Conservation (phyloP, 2,113 vertebrate species). For the Empidonax traillii region DNA sequence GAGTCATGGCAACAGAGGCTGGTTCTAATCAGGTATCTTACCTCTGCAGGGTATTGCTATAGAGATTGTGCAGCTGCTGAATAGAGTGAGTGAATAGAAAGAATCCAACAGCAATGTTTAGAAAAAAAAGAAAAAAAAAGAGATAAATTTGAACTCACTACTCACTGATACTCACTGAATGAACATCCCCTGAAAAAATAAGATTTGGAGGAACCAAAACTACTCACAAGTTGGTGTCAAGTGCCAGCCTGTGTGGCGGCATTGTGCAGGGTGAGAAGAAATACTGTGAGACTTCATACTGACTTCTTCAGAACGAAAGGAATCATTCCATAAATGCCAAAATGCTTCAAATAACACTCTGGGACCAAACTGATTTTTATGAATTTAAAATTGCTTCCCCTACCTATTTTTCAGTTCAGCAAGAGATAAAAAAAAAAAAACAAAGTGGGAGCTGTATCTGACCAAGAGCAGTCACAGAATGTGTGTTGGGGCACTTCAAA, state of each 20-base stretch:
- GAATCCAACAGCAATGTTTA: not conserved
- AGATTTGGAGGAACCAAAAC: not conserved
- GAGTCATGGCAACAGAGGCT: not conserved
- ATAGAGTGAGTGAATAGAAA: not conserved
- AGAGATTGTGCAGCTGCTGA: not conserved
- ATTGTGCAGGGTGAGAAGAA: not conserved
- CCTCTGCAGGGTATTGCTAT: not conserved
- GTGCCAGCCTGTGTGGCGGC: not conserved
- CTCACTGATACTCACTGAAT: not conserved
- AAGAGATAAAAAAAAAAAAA: not conserved
- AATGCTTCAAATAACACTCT: not conserved
- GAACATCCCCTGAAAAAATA: not conserved
- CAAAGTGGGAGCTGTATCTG: not conserved
- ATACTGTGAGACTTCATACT: not conserved
- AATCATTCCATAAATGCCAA: not conserved
- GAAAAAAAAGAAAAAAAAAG: not conserved
- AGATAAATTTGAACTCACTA: not conserved
- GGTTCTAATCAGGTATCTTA: not conserved
- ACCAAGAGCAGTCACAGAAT: not conserved
- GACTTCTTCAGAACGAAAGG: not conserved
- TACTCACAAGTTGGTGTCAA: not conserved
- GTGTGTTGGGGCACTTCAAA: not conserved
- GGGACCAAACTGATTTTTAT: not conserved
- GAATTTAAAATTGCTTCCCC: not conserved
- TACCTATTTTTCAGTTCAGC: not conserved